phyloP scores from a whole-genome alignment of 2,797 vertebrate genomes.

The Trematomus bernacchii region DNA sequence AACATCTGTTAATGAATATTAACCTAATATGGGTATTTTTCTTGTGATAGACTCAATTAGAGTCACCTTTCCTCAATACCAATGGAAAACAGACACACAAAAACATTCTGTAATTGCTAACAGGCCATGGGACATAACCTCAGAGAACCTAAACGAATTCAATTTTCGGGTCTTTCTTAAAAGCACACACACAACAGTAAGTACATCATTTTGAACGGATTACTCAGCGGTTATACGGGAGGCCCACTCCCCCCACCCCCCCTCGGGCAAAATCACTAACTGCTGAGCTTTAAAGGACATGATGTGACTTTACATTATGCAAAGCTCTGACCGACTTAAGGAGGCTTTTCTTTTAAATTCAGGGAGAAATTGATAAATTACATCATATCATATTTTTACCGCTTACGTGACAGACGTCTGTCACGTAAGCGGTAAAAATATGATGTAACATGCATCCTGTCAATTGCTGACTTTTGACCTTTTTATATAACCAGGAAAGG shows the following conservation, averaged over 20 bases:
- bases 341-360: slow-evolving; percentile 9
- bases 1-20: slow-evolving; percentile 8
- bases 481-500: slow-evolving; percentile 29
- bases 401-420: slow-evolving; percentile 32
- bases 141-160: slow-evolving; percentile 24
- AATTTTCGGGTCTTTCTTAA: slow-evolving; percentile 31
- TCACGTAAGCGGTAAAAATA: slow-evolving; percentile 37
- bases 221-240: slow-evolving; percentile 30
- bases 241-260: not conserved
- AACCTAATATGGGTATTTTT: not conserved
- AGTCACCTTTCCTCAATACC: slow-evolving; percentile 11
- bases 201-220: slow-evolving; percentile 53
- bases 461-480: slow-evolving; percentile 46
- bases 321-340: slow-evolving; percentile 22
- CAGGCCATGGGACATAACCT: slow-evolving; percentile 40
- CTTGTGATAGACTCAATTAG: not conserved
- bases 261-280: slow-evolving; percentile 31
- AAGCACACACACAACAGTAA: slow-evolving; percentile 22
- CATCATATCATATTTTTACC: slow-evolving; percentile 19
- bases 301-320: slow-evolving; percentile 38
- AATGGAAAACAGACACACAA: slow-evolving; percentile 16
- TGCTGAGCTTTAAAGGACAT: slow-evolving; percentile 26
- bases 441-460: slow-evolving; percentile 19
- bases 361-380: slow-evolving; percentile 38
- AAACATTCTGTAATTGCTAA: slow-evolving; percentile 42